Percentiles rank a stretch among this genome's conserved stretches.
Evolutionary conservation across 1,140 invertebrate species (phyloP).

Genomic region (Nilaparvata lugens): DNA sequence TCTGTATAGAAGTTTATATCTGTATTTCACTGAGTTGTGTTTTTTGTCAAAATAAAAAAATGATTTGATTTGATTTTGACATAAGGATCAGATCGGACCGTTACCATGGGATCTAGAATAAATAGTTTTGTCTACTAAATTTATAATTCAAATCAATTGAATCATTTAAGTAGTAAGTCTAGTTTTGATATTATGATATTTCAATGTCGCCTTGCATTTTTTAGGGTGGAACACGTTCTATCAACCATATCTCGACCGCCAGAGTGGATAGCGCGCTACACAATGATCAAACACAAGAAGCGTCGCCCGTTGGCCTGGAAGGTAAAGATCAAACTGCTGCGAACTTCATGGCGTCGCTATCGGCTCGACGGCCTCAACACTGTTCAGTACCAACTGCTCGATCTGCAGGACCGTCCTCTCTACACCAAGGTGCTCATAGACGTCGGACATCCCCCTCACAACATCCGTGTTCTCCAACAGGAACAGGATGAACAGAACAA

Average conservation of each 20-base stretch:
- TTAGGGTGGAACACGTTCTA: slow-evolving; percentile 35
- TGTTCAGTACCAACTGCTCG: slow-evolving; percentile 35
- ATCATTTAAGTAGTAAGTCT: no score
- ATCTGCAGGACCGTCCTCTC: slow-evolving; percentile 30
- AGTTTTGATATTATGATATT: no score
- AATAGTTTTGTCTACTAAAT: no score
- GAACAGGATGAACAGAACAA: slow-evolving; percentile 11
- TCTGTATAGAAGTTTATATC: no score
- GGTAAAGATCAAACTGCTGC: slow-evolving; percentile 35
- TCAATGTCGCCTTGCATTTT: no score
- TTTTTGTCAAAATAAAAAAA: no score
- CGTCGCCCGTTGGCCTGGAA: slow-evolving; percentile 36
- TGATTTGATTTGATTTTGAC: no score
- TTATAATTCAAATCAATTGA: no score
- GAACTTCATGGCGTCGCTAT: slow-evolving; percentile 38
- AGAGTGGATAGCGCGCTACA: slow-evolving; percentile 39
- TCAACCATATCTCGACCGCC: slow-evolving; percentile 38
- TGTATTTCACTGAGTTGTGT: no score
- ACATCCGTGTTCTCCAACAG: slow-evolving; percentile 13
- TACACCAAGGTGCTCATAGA: slow-evolving; percentile 42
- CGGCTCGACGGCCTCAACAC: slow-evolving; percentile 43
- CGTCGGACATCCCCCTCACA: slow-evolving; percentile 36
- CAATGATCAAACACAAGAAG: slow-evolving; percentile 43
- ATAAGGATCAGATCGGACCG: no score
- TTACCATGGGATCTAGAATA: no score